Evolutionary conservation across 92 coral and sea anemone species (phyloP), one percentile per base, ranked within the genome.

Genomic region (Epizoanthus illoricatus): DNA sequence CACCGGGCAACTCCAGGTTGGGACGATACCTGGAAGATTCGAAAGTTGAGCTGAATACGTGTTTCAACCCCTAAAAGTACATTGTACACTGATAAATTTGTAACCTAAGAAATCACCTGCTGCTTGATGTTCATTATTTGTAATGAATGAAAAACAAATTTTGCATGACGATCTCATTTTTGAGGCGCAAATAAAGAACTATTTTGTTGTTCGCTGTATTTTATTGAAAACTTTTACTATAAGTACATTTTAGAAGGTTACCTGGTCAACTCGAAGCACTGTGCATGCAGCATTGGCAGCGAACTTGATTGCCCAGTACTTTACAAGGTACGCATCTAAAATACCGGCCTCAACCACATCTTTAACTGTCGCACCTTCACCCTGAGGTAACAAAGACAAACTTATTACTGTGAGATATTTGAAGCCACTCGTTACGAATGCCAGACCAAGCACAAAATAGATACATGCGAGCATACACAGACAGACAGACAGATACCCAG

Each of bases 261-360:
- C 98, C 94, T 96, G 99, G 57, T 96, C 99, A 12, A 96, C 99
- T 76, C 99, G 87, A 1, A 96, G 94, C 10, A 96, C 91, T 11
- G 99, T 91, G 2, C 89, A 90, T 59, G 98, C 99, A 40, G 99
- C 99, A 79, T 96, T 92, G 17, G 92, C 79, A 2, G 99, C 94
- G 73, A 96, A 89, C 90, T 91, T 94, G 17, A 96, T 90, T 5
- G 87, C 99, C 93, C 95, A 94, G 79, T 94, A 85, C 58, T 96
- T 96, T 3, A 93, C 93, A 18, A 90, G 87, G 55, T 89, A 86
- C 40, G 86, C 69, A 76, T 95, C 98, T 1, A 89, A 81, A 57
- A 95, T 93, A 41, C 98, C 97, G 15, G 98, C 98, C 52, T 84
- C 87, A 12, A 87, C 91, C 2, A 91, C 94, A 65, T 95, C 98